Evolutionary conservation across 2,113 vertebrate species (phyloP).

Genomic region (Sinocyclocheilus anophthalmus): DNA sequence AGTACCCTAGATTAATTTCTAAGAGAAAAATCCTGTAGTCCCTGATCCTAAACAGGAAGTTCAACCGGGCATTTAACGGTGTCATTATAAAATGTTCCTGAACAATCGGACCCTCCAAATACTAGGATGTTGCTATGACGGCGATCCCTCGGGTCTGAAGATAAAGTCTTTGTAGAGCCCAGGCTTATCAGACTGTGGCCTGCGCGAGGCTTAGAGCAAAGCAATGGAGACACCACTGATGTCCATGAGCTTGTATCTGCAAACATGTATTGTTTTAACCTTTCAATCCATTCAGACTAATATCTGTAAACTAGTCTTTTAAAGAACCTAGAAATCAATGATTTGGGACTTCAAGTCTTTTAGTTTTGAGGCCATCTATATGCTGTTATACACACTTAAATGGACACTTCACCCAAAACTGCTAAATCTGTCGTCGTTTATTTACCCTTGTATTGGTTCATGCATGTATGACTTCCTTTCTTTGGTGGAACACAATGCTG

Average conservation of each 20-base stretch:
- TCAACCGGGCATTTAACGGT: constrained; percentile 71
- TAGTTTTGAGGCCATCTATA: too few relatives aligned
- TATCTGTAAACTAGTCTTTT: background rate
- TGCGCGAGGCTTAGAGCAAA: constrained; percentile 78
- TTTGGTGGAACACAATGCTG: too few relatives aligned
- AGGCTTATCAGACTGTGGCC: constrained; percentile 82
- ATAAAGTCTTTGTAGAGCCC: constrained; percentile 52
- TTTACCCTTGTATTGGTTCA: too few relatives aligned
- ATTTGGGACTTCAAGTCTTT: background rate
- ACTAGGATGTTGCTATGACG: constrained; percentile 66
- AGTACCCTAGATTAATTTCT: background rate
- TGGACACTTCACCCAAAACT: too few relatives aligned
- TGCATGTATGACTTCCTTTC: too few relatives aligned
- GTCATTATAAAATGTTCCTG: constrained; percentile 81
- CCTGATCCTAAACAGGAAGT: constrained; percentile 51
- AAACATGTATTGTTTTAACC: background rate
- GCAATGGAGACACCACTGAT: constrained; percentile 68
- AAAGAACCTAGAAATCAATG: background rate
- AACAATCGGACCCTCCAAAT: constrained; percentile 84
- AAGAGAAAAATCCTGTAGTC: background rate
- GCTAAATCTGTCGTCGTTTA: too few relatives aligned
- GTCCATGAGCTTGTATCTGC: constrained; percentile 83
- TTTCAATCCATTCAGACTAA: background rate
- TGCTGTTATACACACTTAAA: too few relatives aligned
- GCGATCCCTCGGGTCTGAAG: constrained; percentile 59